Conservation (phyloP, 2,113 vertebrate genomes). For the Cairina moschata region DNA sequence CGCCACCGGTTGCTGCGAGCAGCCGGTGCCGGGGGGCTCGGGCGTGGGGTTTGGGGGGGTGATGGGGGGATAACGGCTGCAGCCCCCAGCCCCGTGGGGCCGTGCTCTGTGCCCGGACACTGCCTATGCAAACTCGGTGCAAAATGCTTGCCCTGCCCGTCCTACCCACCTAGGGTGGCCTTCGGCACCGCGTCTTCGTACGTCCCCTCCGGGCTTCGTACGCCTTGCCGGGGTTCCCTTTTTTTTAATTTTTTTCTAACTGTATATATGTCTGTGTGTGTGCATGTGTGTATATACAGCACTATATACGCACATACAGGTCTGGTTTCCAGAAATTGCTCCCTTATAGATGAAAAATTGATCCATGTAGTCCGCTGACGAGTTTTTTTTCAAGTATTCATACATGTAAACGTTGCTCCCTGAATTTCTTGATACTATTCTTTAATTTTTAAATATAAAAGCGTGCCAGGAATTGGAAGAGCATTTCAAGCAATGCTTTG, state of each 20-base stretch:
- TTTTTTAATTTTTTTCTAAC: conserved; percentile 68
- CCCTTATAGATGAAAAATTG: background rate
- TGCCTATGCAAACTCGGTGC: conserved; percentile 43
- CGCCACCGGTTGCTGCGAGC: background rate
- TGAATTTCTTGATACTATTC: background rate
- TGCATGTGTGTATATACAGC: background rate
- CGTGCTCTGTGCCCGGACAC: background rate
- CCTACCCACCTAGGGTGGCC: background rate
- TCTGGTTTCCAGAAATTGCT: background rate
- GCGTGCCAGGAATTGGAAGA: background rate
- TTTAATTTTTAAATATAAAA: background rate
- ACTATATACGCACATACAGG: background rate
- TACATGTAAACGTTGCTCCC: background rate
- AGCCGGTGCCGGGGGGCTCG: no score
- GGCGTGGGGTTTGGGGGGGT: no score
- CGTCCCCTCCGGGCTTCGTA: conserved; percentile 52
- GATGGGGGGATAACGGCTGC: no score
- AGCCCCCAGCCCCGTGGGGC: no score
- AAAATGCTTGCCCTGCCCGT: background rate
- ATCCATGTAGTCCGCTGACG: background rate
- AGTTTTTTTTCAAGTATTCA: background rate
- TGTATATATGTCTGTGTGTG: background rate
- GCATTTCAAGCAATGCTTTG: background rate
- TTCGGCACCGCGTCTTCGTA: background rate
- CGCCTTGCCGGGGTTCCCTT: conserved; percentile 18